These are phyloP conservation scores for Eupithecia inturbata DNA, from an alignment of 2,888 invertebrate genomes.

Conservation along the genomic window DNA sequence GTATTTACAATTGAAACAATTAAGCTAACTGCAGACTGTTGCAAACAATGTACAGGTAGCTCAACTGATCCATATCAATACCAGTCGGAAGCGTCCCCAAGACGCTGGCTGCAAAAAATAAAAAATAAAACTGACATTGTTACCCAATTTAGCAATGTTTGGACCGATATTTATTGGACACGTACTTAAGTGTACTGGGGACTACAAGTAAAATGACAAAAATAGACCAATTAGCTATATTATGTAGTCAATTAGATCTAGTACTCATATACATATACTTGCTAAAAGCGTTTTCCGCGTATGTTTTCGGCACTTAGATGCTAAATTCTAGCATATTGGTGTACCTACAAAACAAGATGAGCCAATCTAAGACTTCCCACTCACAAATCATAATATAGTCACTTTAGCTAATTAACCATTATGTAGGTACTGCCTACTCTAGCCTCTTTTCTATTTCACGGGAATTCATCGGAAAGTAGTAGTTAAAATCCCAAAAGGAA, in stretches of 20 bases:
- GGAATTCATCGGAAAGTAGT: neutral
- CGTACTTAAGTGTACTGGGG: too few species aligned
- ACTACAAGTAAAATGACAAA: neutral
- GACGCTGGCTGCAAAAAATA: too few species aligned
- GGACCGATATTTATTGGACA: neutral
- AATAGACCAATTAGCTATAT: neutral
- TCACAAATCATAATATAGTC: neutral
- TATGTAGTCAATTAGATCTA: constrained; percentile 2
- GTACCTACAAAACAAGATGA: constrained; percentile 2
- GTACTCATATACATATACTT: neutral
- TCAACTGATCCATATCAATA: too few species aligned
- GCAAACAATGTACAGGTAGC: too few species aligned
- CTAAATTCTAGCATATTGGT: constrained; percentile 10
- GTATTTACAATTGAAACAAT: too few species aligned
- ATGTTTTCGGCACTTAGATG: neutral
- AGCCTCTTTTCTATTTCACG: neutral
- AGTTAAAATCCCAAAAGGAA: neutral
- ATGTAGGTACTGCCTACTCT: neutral
- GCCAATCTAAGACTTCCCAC: neutral
- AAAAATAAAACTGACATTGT: too few species aligned
- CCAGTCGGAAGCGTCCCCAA: too few species aligned
- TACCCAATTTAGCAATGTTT: neutral
- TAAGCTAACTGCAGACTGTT: too few species aligned
- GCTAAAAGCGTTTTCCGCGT: neutral
- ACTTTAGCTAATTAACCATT: neutral